A percentile compares a stretch with the other conserved stretches of the same genome.
Evolutionary conservation across 2,888 invertebrate genomes (phyloP).

Genomic region (Gymnocheta viridis): DNA sequence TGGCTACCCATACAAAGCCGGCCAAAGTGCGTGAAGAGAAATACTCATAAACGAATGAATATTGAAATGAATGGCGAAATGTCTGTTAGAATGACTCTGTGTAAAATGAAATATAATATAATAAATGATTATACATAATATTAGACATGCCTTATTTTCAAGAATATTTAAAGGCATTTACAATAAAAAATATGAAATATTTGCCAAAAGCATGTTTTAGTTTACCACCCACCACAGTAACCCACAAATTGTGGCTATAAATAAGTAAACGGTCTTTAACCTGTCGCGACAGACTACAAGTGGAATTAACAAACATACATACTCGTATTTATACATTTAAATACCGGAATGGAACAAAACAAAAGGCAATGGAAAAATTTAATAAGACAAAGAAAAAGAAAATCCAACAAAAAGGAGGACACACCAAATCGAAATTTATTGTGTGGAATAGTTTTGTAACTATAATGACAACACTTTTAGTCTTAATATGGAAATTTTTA

Average conservation of each 20-base stretch:
- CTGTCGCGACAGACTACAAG: slow-evolving; percentile 60
- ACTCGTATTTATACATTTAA: background rate
- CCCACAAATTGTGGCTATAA: slow-evolving; percentile 46
- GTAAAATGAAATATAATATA: slow-evolving; percentile 44
- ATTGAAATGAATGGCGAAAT: background rate
- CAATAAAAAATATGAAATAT: slow-evolving; percentile 35
- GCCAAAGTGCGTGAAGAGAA: slow-evolving; percentile 20
- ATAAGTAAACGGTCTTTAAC: slow-evolving; percentile 68
- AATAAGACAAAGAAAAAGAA: background rate
- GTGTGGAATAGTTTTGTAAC: slow-evolving; percentile 31
- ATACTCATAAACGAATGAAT: background rate
- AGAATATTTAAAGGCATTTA: slow-evolving; percentile 31
- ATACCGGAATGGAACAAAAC: background rate
- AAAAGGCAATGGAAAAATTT: background rate
- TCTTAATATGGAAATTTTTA: background rate
- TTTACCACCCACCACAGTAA: slow-evolving; percentile 22
- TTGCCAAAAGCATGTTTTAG: background rate
- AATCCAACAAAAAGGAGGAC: background rate
- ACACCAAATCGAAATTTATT: slow-evolving; percentile 16
- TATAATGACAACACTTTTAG: background rate
- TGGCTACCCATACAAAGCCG: background rate
- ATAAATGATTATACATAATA: background rate
- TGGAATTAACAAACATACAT: slow-evolving; percentile 16
- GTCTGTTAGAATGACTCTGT: background rate
- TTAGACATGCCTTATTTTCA: background rate